These are phyloP conservation scores for Zoanthus sociatus DNA, from an alignment of 92 coral and sea anemone species.

Conservation along the genomic window DNA sequence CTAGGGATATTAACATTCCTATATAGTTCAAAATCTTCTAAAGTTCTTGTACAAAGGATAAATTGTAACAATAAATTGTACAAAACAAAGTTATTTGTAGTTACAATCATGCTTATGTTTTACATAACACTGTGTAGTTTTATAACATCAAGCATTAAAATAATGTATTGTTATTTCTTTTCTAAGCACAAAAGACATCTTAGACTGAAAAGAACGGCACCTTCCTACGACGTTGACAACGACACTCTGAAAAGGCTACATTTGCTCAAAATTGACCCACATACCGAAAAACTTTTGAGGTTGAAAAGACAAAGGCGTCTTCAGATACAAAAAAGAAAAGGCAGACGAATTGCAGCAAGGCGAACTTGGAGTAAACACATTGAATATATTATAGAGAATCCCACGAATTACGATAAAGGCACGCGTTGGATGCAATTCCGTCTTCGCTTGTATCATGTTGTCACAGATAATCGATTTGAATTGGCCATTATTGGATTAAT, in stretches of 20 bases:
- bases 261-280: slow-evolving; percentile 31
- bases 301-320: slow-evolving; percentile 41
- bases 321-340: slow-evolving; percentile 18
- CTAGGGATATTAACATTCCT: no score
- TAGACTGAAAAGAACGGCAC: slow-evolving; percentile 9
- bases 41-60: no score
- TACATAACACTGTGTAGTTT: no score
- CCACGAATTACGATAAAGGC: background rate
- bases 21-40: no score
- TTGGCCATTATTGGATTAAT: slow-evolving; percentile 43
- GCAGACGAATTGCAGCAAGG: slow-evolving; percentile 13
- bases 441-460: slow-evolving; percentile 6
- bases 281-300: slow-evolving; percentile 35
- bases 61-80: no score
- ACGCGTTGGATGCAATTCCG: slow-evolving; percentile 6
- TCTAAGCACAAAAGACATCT: slow-evolving; percentile 2
- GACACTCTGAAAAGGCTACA: slow-evolving; percentile 12
- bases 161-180: background rate
- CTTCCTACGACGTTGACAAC: slow-evolving; percentile 24
- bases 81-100: no score
- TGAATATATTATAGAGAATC: background rate
- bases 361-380: background rate
- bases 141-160: background rate
- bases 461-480: slow-evolving; percentile 51
- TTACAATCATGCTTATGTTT: no score